phyloP scores from a whole-genome alignment of 2,888 invertebrate species.

The Amblyjoppa fuscipennis region DNA sequence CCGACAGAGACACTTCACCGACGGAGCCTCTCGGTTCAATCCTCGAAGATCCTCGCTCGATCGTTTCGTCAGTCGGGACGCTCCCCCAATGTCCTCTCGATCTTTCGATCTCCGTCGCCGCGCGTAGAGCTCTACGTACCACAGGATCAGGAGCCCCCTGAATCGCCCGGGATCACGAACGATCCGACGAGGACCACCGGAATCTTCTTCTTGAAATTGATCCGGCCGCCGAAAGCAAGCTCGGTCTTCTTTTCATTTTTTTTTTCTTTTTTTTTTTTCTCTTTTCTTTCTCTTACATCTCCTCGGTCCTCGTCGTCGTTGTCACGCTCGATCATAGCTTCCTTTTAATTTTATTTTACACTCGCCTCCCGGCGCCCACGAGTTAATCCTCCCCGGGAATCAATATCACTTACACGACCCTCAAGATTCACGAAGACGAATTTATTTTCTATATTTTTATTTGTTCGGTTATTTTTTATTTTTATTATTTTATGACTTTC shows the following conservation, averaged over 20 bases:
- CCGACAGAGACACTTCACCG: slow-evolving; percentile 46
- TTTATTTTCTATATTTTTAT: background rate
- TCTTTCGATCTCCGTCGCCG: slow-evolving; percentile 50
- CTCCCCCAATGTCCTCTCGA: slow-evolving; percentile 67
- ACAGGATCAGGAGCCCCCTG: background rate
- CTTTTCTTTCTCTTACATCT: slow-evolving; percentile 20
- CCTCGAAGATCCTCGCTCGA: slow-evolving; percentile 50
- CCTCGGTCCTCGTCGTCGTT: slow-evolving; percentile 28
- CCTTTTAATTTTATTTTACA: slow-evolving; percentile 41
- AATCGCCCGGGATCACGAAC: slow-evolving; percentile 53
- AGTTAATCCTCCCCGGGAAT: slow-evolving; percentile 61
- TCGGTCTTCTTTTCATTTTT: background rate
- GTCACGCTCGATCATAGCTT: slow-evolving; percentile 43
- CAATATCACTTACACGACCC: slow-evolving; percentile 34
- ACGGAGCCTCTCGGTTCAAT: slow-evolving; percentile 43
- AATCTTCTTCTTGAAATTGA: slow-evolving; percentile 70
- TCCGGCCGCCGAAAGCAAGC: slow-evolving; percentile 65
- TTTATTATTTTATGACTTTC: background rate
- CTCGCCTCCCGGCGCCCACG: slow-evolving; percentile 44
- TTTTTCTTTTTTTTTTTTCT: background rate
- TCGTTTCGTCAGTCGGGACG: slow-evolving; percentile 63
- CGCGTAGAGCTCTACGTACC: background rate
- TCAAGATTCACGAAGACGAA: slow-evolving; percentile 9
- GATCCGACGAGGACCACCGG: slow-evolving; percentile 60
- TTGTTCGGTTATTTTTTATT: background rate